These are phyloP conservation scores for Gallinago media DNA, from an alignment of 2,113 vertebrate genomes.

Conservation along the genomic window DNA sequence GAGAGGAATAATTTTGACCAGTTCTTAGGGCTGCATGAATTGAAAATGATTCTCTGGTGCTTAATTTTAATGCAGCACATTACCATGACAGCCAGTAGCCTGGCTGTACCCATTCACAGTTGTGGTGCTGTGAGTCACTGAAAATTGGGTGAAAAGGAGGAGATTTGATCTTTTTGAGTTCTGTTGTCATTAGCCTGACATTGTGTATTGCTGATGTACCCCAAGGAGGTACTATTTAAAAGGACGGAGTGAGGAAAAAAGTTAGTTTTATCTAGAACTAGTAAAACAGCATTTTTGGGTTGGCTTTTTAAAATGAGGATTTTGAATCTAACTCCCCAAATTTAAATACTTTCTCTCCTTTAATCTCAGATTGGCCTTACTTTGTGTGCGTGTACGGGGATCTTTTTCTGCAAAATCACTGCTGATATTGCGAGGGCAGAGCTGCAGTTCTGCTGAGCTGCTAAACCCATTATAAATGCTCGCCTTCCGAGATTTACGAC, in stretches of 20 bases:
- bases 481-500: not conserved
- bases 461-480: not conserved
- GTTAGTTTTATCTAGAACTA: not conserved
- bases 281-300: not conserved
- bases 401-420: not conserved
- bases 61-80: not conserved
- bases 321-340: not conserved
- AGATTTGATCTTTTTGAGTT: not conserved
- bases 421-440: not conserved
- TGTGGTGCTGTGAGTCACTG: not conserved
- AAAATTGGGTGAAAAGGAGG: not conserved
- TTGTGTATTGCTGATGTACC: not conserved
- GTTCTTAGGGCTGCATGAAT: not conserved
- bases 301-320: not conserved
- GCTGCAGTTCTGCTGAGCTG: not conserved
- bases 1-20: not conserved
- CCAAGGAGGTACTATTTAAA: not conserved
- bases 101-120: not conserved
- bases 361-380: not conserved
- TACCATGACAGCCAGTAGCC: not conserved
- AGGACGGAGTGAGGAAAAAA: not conserved
- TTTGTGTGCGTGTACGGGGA: not conserved
- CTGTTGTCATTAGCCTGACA: not conserved
- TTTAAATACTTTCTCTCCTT: not conserved
- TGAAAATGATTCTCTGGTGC: not conserved